A percentile compares a stretch with the other conserved stretches of the same genome.
Evolutionary conservation across 2,113 vertebrate genomes (phyloP).

Genomic region (Hypocryptadius cinnamomeus): DNA sequence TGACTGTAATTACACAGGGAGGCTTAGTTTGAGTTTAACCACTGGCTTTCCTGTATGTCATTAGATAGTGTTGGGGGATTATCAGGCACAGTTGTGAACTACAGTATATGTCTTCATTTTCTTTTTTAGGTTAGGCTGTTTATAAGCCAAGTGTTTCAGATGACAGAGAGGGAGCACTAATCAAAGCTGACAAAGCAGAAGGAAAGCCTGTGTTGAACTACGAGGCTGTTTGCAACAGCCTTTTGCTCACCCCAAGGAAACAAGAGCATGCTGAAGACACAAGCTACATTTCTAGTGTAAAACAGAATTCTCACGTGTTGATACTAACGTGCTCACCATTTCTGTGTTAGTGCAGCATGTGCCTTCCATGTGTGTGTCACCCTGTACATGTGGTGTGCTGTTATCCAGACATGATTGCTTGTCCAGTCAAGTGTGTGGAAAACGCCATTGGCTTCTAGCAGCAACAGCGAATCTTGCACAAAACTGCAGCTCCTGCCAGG

Average conservation of each 20-base stretch:
- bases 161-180: neutral
- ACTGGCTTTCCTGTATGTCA: conserved; percentile 12
- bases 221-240: neutral
- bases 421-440: neutral
- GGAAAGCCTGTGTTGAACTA: neutral
- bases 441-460: neutral
- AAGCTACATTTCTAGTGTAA: neutral
- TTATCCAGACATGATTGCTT: neutral
- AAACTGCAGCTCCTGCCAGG: neutral
- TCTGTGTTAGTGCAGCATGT: neutral
- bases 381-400: neutral
- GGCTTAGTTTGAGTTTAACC: conserved; percentile 8
- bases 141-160: neutral
- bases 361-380: neutral
- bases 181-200: neutral
- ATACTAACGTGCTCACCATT: neutral
- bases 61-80: conserved; percentile 2
- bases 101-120: neutral
- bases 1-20: conserved; percentile 39
- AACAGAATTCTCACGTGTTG: neutral
- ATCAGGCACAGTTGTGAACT: conserved; percentile 6
- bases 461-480: rapidly evolving
- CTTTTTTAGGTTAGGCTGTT: neutral
- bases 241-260: neutral
- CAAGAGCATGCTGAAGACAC: neutral